A percentile compares a stretch with the other conserved stretches of the same genome.
These are phyloP conservation scores for Cathartes aura DNA, from an alignment of 2,113 vertebrate genomes.

Conservation along the genomic window DNA sequence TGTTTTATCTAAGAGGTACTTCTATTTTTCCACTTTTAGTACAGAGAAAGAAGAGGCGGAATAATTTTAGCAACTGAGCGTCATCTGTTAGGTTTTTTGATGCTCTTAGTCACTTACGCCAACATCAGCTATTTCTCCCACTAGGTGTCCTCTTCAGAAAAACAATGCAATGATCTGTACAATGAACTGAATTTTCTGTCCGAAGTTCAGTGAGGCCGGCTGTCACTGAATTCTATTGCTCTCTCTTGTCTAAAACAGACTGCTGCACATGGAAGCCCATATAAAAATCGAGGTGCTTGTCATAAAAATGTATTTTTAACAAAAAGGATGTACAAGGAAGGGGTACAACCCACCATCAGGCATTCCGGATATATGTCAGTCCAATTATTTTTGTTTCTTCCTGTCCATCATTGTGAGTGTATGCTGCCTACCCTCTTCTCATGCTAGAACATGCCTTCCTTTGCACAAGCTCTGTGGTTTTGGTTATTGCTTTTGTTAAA, in stretches of 20 bases:
- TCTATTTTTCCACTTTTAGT: neutral
- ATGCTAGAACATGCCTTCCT: neutral
- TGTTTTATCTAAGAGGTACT: neutral
- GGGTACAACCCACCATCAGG: neutral
- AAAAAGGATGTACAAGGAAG: neutral
- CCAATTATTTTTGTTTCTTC: neutral
- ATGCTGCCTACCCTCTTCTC: neutral
- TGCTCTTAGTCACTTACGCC: neutral
- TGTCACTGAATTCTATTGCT: neutral
- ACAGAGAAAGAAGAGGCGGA: neutral
- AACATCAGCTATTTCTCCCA: neutral
- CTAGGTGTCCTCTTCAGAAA: constrained; percentile 33
- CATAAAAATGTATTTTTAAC: neutral
- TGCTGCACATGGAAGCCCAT: neutral
- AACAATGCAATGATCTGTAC: neutral
- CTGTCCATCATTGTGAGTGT: neutral
- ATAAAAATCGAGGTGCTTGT: neutral
- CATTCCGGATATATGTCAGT: neutral
- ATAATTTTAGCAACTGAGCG: neutral
- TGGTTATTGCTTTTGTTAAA: neutral
- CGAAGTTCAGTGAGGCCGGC: neutral
- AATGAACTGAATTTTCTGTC: neutral
- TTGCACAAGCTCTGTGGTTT: neutral
- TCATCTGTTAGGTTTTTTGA: neutral
- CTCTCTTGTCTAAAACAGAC: neutral